Evolutionary conservation across 2,888 invertebrate species (phyloP), one percentile per base, ranked within the genome.

Genomic region (Nomada fabriciana): DNA sequence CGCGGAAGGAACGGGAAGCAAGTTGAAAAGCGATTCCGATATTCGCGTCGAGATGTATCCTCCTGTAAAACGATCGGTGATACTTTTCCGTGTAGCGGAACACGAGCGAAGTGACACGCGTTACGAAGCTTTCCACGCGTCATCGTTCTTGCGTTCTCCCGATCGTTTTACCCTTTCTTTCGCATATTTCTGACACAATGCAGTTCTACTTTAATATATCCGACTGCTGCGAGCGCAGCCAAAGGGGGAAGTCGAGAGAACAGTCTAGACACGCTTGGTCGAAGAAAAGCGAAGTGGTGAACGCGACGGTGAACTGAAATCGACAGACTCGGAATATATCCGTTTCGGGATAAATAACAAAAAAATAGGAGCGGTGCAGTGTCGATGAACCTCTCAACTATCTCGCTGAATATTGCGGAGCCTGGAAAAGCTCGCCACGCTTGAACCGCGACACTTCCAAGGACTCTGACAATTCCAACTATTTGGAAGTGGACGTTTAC

Each of bases 141-240:
- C 36, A 7, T 83, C 80, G 80, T 53, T 74, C 76, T 60, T 72
- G 81, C 71, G 81, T 84, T 85, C 89, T 83, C 86, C 88, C 83
- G 88, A 85, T 87, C 85, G 76, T 67, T 87, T 60, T 20, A 29
- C 55, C 70, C 55, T 55, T 67, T 61, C 43, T 57, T 52, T 25
- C 69, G 20, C 70, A 11, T 60, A 67, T 57, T 78, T 80, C 79
- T 82, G 81, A 81, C 84, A 84, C 86, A 84, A 89, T 89, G 74
- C 84, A 80, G 75, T 77, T 80, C 77, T 82, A 87, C 82, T 88
- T 87, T 87, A 84, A 87, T 90, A 90, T 87, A 89, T 84, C 87
- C 63, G 72, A 74, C 64, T 77, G 71, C 77, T 64, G 73, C 59
- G 68, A 64, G 59, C 53, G 53, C 53, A 20, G 53, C 20, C 75